Percentiles rank a stretch among this genome's conserved stretches.
These are phyloP conservation scores for Nothocercus nigrocapillus DNA, from an alignment of 2,113 vertebrate genomes.

Conservation along the genomic window DNA sequence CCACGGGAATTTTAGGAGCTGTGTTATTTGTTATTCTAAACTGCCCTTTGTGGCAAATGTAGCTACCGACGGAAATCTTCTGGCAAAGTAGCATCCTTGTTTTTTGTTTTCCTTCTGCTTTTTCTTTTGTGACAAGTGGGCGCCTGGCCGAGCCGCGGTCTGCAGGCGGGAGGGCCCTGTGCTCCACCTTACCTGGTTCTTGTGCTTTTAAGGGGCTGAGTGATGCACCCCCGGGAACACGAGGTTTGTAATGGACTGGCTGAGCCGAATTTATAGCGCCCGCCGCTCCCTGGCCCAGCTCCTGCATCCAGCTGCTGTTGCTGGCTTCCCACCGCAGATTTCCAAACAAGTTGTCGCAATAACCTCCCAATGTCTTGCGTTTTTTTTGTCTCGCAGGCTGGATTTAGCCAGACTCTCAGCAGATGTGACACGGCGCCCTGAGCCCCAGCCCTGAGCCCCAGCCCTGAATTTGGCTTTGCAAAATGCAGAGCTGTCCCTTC, in stretches of 20 bases:
- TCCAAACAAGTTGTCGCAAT: not conserved
- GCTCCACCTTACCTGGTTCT: not conserved
- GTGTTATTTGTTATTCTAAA: not conserved
- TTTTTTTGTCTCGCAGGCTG: not conserved
- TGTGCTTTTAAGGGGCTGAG: not conserved
- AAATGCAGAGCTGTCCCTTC: fast-evolving
- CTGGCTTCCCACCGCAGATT: not conserved
- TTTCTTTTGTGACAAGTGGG: not conserved
- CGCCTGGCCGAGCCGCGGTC: not conserved
- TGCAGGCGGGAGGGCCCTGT: not conserved
- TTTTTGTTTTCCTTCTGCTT: too few species aligned
- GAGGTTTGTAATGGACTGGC: not conserved
- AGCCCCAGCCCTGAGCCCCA: not conserved
- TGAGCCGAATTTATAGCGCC: not conserved
- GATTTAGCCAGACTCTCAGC: not conserved
- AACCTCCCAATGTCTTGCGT: not conserved
- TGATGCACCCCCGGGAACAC: not conserved
- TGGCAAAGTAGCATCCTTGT: fast-evolving
- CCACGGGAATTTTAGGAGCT: not conserved
- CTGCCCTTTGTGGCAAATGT: not conserved
- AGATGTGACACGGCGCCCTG: not conserved
- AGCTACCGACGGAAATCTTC: not conserved
- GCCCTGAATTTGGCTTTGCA: not conserved
- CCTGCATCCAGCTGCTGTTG: not conserved
- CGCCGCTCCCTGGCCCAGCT: not conserved